Conservation (phyloP, 2,113 vertebrate genomes). For the Lepisosteus osseus region DNA sequence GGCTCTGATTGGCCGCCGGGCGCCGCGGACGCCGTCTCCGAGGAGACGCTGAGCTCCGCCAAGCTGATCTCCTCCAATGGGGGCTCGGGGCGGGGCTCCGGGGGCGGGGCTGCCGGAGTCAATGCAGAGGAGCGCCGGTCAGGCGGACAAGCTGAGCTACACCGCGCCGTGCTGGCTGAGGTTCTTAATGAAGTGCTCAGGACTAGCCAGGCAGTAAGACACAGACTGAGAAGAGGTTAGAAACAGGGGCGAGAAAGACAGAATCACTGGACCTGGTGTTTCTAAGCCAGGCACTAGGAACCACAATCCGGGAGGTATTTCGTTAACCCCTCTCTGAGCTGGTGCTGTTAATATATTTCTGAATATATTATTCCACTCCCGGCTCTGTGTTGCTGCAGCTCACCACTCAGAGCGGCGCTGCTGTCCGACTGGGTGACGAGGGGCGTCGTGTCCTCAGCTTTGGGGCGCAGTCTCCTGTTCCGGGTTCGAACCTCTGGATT, state of each 20-base stretch:
- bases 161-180: background rate
- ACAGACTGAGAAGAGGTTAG: no score
- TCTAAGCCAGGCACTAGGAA: background rate
- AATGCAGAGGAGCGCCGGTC: background rate
- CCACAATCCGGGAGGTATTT: background rate
- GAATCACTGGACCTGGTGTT: background rate
- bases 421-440: slow-evolving; percentile 63
- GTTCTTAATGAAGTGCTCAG: no score
- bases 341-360: no score
- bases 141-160: no score
- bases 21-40: slow-evolving; percentile 5
- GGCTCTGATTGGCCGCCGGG: slow-evolving; percentile 22
- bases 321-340: no score
- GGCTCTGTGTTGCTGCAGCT: background rate
- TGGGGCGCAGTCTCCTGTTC: slow-evolving; percentile 52
- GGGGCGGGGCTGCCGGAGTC: slow-evolving; percentile 42
- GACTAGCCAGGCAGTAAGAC: background rate
- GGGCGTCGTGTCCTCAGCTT: slow-evolving; percentile 56
- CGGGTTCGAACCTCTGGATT: slow-evolving; percentile 59
- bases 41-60: slow-evolving; percentile 40
- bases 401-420: slow-evolving; percentile 60
- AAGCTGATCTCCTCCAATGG: slow-evolving; percentile 64
- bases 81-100: slow-evolving; percentile 61
- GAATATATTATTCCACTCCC: no score
- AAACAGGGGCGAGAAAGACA: no score